Evolutionary conservation across 64 coral and sea anemone species (phyloP), one percentile per base, ranked within the genome.

Genomic region (Stichodactyla helianthus): DNA sequence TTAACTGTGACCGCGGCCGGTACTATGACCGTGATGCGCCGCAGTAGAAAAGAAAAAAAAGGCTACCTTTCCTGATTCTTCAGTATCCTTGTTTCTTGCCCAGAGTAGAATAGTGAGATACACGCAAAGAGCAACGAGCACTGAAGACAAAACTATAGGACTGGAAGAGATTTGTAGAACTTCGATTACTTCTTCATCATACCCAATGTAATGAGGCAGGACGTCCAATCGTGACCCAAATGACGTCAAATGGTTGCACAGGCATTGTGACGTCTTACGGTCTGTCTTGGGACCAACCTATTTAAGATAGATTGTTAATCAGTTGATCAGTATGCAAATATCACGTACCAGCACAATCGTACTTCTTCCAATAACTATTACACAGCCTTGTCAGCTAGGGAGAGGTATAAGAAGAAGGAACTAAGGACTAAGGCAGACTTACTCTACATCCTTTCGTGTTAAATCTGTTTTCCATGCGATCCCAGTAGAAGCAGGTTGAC

Each of bases 31-130:
- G 17, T 23, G 12, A 18, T 55, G 13, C 7, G 50, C 11, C 52
- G 18, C 4, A 7, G 16, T 53, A 10, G 20, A 1, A 12, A 82
- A 83, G 5, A 60, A 6, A 59, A 26, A 15, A 22, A 16, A 23
- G 28, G 59, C 65, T 71, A 92, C 94, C 86, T 89, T 87, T 58
- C 87, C 91, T 35, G 55, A 57, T 54, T 90, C 91, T 62, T 23
- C 35, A 31, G 89, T 54, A 56, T 96, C 94, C 11, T 70, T 86
- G 53, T 89, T 89, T 83, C 91, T 79, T 53, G 91, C 94, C 91
- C 91, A 96, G 25, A 93, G 51, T 60, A 96, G 65, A 50, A 92
- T 56, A 18, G 93, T 9, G 26, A 93, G 15, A 65, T 96, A 96
- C 11, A 96, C 14, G 25, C 87, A 87, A 58, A 96, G 91, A 16